These are phyloP conservation scores for rabbit (Oryctolagus cuniculus) DNA, from an alignment of 2,113 vertebrate genomes.

Conservation along the genomic window mOryCun1.1 NC_091440.1:79821501-79822000, in stretches of 20 bases:
- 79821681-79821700: neutral
- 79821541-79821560: neutral
- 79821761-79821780: neutral
- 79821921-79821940: neutral
- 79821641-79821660: no score
- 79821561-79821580: neutral
- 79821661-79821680: no score
- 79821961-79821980: constrained; percentile 20
- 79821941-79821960: neutral
- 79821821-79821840: no score
- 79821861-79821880: neutral
- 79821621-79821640: neutral
- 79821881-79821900: neutral
- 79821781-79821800: neutral
- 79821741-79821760: neutral
- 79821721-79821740: neutral
- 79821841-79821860: neutral
- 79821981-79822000: constrained; percentile 53
- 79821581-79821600: neutral
- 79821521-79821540: neutral
- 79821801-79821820: neutral
- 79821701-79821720: neutral
- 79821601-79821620: neutral
- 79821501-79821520: neutral
- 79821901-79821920: neutral